Evolutionary conservation across 2,797 vertebrate genomes (phyloP), one percentile per base, ranked within the genome.

Genomic region (Sylvilagus floridanus): DNA sequence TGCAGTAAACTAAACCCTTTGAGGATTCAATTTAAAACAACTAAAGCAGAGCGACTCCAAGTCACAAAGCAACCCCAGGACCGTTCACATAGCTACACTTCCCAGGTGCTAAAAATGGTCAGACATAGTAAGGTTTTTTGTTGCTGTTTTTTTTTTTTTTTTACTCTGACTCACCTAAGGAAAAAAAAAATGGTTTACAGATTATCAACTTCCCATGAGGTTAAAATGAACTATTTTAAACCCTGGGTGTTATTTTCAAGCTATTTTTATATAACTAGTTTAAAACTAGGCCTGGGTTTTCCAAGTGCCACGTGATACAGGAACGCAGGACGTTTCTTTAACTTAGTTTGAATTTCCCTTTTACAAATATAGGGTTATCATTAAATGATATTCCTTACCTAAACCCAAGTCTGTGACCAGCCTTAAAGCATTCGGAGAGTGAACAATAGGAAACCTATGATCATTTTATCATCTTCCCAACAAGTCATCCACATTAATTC

Each of bases 51-150:
- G 90, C 79, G 76, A 95, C n/a, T 79, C 68, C 42, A 88, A 93
- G 47, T n/a, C 78, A 88, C 2, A 86, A 91, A 84, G 50, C 88
- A 96, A 84, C 24, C 60, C 62, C 42, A 28, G 47, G 47, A 17
- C 19, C 50, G 1, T 84, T 79, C 82, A 82, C 35, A 32, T 9
- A 85, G 17, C n/a, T 83, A 60, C 37, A 66, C 72, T 94, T 63
- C 24, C 72, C 65, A 79, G 60, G 50, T 71, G 54, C 83, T 76
- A 94, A 97, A 98, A 96, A 95, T 79, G 66, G 24, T 28, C 84
- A 14, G 88, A 88, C 81, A 69, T 63, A 73, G 19, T 47, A 89
- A 84, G 60, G 42, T 35, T 30, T 32, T 78, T 63, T 69, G 8
- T 47, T 47, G 42, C 42, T 42, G 42, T 42, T 42, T 8, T 47